Evolutionary conservation across 2,888 invertebrate genomes (phyloP).

Genomic region (Willowsia nigromaculata): DNA sequence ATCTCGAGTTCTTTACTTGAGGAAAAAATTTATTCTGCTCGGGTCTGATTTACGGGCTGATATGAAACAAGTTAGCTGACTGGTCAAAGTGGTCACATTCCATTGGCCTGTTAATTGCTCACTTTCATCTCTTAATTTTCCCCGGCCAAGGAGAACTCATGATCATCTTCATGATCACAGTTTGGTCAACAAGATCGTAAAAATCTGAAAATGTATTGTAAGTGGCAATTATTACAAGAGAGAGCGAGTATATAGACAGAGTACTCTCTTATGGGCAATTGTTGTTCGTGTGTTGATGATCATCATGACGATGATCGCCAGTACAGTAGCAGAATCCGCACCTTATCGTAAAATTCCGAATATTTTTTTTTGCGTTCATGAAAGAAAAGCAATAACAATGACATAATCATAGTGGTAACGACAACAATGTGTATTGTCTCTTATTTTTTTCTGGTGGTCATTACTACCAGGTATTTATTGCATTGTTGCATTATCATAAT

Average conservation of each 20-base stretch:
- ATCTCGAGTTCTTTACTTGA: neutral
- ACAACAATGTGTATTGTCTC: neutral
- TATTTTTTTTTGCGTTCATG: neutral
- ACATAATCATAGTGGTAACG: neutral
- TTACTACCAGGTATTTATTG: no score
- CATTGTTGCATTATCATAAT: neutral
- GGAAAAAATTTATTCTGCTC: neutral
- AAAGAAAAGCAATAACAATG: constrained; percentile 7
- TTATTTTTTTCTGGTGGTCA: neutral
- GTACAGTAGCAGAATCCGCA: neutral
- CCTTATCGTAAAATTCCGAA: neutral
- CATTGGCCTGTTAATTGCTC: constrained; percentile 69
- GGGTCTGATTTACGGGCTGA: constrained; percentile 64
- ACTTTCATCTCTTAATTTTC: constrained; percentile 72
- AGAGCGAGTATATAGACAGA: no score
- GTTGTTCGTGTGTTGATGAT: neutral
- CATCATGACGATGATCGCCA: neutral
- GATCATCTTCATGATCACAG: neutral
- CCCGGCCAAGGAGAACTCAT: neutral
- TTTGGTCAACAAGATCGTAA: neutral
- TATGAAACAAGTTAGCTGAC: constrained; percentile 42
- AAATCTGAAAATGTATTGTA: neutral
- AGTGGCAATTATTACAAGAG: neutral
- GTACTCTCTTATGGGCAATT: neutral
- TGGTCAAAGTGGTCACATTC: constrained; percentile 65